Conservation (phyloP, 2,113 vertebrate species). For the Coregonus clupeaformis region DNA sequence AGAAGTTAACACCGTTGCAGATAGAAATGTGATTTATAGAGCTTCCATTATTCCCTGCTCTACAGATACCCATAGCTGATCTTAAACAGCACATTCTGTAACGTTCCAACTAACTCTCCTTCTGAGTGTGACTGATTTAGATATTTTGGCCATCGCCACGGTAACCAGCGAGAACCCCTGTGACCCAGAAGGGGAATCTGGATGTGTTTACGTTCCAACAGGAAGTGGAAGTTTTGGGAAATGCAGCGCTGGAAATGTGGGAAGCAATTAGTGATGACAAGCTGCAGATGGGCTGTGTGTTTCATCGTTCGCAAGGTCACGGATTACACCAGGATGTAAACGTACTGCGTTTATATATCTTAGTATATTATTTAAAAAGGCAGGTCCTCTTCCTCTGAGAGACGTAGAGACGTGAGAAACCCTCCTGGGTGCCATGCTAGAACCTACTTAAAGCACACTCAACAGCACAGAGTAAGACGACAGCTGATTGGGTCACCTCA, state of each 20-base stretch:
- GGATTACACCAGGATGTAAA: constrained; percentile 17
- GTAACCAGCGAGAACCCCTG: constrained; percentile 31
- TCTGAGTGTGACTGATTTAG: background rate
- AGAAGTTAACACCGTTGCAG: no score
- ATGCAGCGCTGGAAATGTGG: constrained; percentile 29
- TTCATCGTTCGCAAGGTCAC: constrained; percentile 19
- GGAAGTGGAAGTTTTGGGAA: constrained; percentile 53
- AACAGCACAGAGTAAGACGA: constrained; percentile 40
- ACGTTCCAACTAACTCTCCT: no score
- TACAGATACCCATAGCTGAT: no score
- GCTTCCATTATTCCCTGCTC: no score
- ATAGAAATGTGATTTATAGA: no score
- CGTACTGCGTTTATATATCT: background rate
- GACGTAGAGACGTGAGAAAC: constrained; percentile 10
- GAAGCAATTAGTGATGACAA: constrained; percentile 52
- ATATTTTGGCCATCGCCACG: constrained; percentile 24
- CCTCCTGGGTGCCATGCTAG: constrained; percentile 39
- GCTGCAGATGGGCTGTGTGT: constrained; percentile 40
- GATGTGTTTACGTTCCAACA: constrained; percentile 55
- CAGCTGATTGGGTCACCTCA: constrained; percentile 32
- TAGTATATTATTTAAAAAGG: no score
- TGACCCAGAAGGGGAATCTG: constrained; percentile 41
- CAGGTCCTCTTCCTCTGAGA: constrained; percentile 40
- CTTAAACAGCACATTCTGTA: no score
- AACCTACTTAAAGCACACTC: constrained; percentile 61